Base-by-base conservation (phyloP, 2,113 vertebrate species). In the Poeciliopsis retropinna region DNA sequence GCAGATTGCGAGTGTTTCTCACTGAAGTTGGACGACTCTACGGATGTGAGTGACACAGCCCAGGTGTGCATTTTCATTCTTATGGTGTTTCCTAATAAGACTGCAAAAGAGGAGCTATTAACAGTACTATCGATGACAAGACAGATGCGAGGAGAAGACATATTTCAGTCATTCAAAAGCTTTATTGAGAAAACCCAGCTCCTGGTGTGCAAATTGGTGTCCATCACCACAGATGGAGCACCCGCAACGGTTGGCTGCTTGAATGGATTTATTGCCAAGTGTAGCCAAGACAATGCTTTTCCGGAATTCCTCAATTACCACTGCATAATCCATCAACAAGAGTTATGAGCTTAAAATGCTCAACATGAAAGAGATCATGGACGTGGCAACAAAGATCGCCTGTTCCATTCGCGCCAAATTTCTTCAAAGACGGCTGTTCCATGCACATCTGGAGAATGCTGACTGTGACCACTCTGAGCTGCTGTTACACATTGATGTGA, bases 141-240 rank as follows among this genome's bases (percentile, higher is more conserved):
- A 62, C 73, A 74, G 1, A 75, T 5, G 1, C 15, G 9, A 17
- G 64, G 30, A 47, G 65, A 79, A 47, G 57, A 78, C 62, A 71
- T 73, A 12, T 83, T 76, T 73, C 60, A 72, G 62, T 41, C 68
- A 0, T 82, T 68, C 15, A 85, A 80, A 69, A 77, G 39, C 64
- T 76, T 65, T 71, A 71, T 64, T 0, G 30, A 73, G 17, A 84
- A 87, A 75, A 75, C 37, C 57, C 57, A 60, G n/a, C 9, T 60
- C 2, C 57, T 3, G 2, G 57, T 28, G 22, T 60, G 4, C 7
- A 61, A 61, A 13, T 28, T 29, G n/a, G 27, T 61, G 60, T 61
- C 60, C 27, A 29, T 61, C 13, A 41, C 13, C 13, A 41, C 13
- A 13, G 39, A 41, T 14, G 39, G 37, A 13, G 37, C 37, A 13